These are phyloP conservation scores for Napeogenes inachia DNA, from an alignment of 2,888 invertebrate species.

Conservation along the genomic window DNA sequence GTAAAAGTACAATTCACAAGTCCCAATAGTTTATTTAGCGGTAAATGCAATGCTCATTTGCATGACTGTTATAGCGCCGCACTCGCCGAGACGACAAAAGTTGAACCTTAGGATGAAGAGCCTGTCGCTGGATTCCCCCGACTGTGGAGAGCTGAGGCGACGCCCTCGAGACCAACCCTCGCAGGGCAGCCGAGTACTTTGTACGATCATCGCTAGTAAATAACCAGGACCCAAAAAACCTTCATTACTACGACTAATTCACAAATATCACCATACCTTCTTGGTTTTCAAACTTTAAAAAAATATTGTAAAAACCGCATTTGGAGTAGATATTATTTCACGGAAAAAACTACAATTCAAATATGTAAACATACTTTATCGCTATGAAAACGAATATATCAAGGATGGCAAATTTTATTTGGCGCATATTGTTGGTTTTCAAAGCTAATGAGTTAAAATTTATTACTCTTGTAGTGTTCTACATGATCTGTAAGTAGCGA, in stretches of 20 bases:
- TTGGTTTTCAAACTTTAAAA: too few relatives aligned
- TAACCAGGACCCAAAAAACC: conserved; percentile 61
- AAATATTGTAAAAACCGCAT: conserved; percentile 7
- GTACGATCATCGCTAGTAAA: conserved; percentile 65
- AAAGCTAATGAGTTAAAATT: conserved; percentile 22
- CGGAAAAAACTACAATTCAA: too few relatives aligned
- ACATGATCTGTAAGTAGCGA: conserved; percentile 25
- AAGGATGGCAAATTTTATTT: neutral
- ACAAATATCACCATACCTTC: too few relatives aligned
- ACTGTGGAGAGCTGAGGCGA: conserved; percentile 89
- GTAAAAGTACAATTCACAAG: conserved; percentile 3
- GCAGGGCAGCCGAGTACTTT: conserved; percentile 80
- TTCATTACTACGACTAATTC: too few relatives aligned
- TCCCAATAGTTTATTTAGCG: conserved; percentile 13
- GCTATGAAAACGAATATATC: too few relatives aligned
- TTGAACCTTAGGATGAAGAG: conserved; percentile 98
- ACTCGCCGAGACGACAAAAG: conserved; percentile 96
- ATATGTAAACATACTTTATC: too few relatives aligned
- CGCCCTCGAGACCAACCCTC: conserved; percentile 76
- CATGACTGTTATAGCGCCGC: conserved; percentile 86
- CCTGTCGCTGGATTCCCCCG: conserved; percentile 96
- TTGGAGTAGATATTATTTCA: conserved; percentile 6
- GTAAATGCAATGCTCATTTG: conserved; percentile 52
- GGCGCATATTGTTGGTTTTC: neutral
- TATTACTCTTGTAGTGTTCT: conserved; percentile 25